Conservation (phyloP, 2,113 vertebrate species). For the Cyphomyrus plagiostoma region DNA sequence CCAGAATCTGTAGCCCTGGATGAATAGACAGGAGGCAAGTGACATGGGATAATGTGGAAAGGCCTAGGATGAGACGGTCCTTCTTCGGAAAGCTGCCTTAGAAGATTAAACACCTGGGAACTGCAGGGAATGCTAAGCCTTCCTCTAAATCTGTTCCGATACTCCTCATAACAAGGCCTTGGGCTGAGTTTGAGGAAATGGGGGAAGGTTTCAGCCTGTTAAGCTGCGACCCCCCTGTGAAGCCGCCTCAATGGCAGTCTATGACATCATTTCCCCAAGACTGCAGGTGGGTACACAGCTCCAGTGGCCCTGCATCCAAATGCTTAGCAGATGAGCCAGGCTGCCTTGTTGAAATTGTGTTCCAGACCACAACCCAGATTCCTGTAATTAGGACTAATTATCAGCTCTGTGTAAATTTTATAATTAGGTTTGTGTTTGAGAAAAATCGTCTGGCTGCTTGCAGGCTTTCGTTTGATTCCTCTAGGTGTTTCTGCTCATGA, state of each 20-base stretch:
- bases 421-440: slow-evolving; percentile 26
- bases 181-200: slow-evolving; percentile 35
- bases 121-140: slow-evolving; percentile 44
- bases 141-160: slow-evolving; percentile 39
- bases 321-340: neutral
- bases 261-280: neutral
- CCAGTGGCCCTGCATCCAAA: neutral
- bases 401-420: slow-evolving; percentile 23
- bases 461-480: neutral
- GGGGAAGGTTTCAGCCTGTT: neutral
- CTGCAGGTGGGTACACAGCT: slow-evolving; percentile 10
- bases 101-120: slow-evolving; percentile 45
- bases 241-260: slow-evolving; percentile 23
- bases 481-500: neutral
- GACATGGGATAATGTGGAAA: slow-evolving; percentile 36
- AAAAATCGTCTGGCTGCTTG: neutral
- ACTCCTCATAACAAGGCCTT: slow-evolving; percentile 45
- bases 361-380: neutral
- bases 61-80: slow-evolving; percentile 40
- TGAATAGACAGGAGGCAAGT: neutral
- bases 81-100: slow-evolving; percentile 44
- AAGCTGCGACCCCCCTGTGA: neutral
- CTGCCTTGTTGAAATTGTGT: neutral
- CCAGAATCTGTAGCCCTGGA: neutral
- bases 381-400: neutral